A percentile compares a stretch with the other conserved stretches of the same genome.
Evolutionary conservation across 2,888 invertebrate species (phyloP).

Genomic region (Calliscelio sp.): DNA sequence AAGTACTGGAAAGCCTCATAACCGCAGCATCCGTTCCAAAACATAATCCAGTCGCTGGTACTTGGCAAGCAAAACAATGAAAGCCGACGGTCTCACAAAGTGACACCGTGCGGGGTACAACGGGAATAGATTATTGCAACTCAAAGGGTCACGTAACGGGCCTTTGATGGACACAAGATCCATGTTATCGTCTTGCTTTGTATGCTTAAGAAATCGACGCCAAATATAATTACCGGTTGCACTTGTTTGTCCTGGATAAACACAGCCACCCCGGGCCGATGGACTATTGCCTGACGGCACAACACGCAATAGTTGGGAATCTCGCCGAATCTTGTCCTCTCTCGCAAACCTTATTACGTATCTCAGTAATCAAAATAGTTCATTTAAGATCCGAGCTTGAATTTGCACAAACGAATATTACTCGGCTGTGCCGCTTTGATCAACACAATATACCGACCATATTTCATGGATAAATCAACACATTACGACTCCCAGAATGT

Average conservation of each 20-base stretch:
- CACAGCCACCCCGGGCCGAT: slow-evolving; percentile 53
- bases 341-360: slow-evolving; percentile 44
- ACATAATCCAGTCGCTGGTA: neutral
- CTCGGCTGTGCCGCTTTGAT: slow-evolving; percentile 52
- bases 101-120: neutral
- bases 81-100: slow-evolving; percentile 1
- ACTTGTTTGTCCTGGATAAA: slow-evolving; percentile 82
- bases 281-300: too few relatives aligned
- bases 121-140: slow-evolving; percentile 18
- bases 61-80: neutral
- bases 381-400: slow-evolving; percentile 41
- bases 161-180: slow-evolving; percentile 74
- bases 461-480: slow-evolving; percentile 60
- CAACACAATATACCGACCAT: slow-evolving; percentile 51
- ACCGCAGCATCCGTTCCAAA: neutral
- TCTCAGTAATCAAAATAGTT: slow-evolving; percentile 59
- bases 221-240: slow-evolving; percentile 84
- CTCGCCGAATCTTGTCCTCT: slow-evolving; percentile 5
- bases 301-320: slow-evolving; percentile 6
- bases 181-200: slow-evolving; percentile 73
- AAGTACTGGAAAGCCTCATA: neutral
- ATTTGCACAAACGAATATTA: slow-evolving; percentile 55
- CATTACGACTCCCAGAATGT: slow-evolving; percentile 20
- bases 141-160: slow-evolving; percentile 73
- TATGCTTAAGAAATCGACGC: slow-evolving; percentile 83